Evolutionary conservation across 2,113 vertebrate genomes (phyloP), one percentile per base, ranked within the genome.

Genomic region (Elanus axillaris): DNA sequence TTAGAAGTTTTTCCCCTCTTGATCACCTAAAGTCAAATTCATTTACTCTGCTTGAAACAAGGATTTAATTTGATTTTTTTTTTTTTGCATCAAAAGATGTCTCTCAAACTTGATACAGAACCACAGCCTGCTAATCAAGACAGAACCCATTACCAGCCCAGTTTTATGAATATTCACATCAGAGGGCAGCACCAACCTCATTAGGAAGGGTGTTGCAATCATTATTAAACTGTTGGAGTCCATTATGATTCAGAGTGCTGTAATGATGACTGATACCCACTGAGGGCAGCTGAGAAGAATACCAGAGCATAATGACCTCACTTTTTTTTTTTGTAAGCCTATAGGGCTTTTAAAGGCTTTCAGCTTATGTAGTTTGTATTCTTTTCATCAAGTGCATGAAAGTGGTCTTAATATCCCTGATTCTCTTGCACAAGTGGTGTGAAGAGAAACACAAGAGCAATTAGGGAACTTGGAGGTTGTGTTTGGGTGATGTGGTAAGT

Each of bases 11-110:
- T 96, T 63, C 95, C 97, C 80, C 96, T 96, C 97, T 97, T 97
- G 95, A 97, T 98, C 98, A 97, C 96, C 97, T 97, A 96, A 97
- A 98, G 98, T 98, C 98, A 97, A 98, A 98, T 98, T 98, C 98
- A 98, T 98, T 98, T 98, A 98, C 98, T 97, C 91, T 93, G 98
- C 98, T 98, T 96, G 94, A 98, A 98, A 96, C 96, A 97, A 97
- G 95, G 96, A 96, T 98, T 97, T 98, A 98, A 98, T 98, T 98
- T 98, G 97, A 97, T 97, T 97, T 94, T 95, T 79, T 86, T 83
- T 58, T 73, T 91, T 93, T 73, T 86, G 43, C 96, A 97, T 96
- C 95, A 90, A 79, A 97, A 96, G 91, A 93, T 86, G 55, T 94
- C 69, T 94, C 93, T 96, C 81, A 86, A 88, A 96, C 74, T 91